phyloP scores from a whole-genome alignment of 2,797 vertebrate species.

The Margarornis squamiger region DNA sequence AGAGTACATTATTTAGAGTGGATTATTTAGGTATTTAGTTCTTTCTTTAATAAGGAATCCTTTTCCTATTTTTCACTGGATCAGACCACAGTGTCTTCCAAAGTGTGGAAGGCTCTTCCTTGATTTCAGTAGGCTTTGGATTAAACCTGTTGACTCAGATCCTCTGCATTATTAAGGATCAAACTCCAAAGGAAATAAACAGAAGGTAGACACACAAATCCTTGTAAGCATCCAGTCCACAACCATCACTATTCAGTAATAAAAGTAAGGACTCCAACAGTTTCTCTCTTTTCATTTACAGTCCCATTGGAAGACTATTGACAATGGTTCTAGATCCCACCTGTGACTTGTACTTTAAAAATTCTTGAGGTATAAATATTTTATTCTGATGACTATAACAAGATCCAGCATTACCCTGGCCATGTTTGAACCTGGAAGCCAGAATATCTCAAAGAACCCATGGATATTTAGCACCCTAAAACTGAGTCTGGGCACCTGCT shows the following conservation, averaged over 20 bases:
- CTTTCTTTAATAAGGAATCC: not conserved
- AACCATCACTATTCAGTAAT: not conserved
- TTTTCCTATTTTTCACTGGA: not conserved
- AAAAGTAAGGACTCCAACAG: not conserved
- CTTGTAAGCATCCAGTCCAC: not conserved
- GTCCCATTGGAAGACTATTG: not conserved
- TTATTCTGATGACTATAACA: not conserved
- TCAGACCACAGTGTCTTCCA: not conserved
- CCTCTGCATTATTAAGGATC: not conserved
- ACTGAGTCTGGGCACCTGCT: not conserved
- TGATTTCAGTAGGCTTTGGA: not conserved
- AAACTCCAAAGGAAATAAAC: not conserved
- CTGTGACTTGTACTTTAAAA: not conserved
- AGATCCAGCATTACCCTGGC: not conserved
- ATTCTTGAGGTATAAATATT: not conserved
- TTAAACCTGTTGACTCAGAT: not conserved
- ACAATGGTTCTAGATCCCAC: not conserved
- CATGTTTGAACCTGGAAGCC: not conserved
- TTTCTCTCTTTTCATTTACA: not conserved
- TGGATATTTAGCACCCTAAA: not conserved
- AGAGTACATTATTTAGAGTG: not conserved
- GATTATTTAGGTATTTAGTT: not conserved
- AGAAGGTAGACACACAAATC: not conserved
- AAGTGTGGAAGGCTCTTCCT: not conserved
- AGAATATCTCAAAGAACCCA: not conserved